Conservation (phyloP, 1,140 invertebrate genomes). For the Musca domestica region DNA sequence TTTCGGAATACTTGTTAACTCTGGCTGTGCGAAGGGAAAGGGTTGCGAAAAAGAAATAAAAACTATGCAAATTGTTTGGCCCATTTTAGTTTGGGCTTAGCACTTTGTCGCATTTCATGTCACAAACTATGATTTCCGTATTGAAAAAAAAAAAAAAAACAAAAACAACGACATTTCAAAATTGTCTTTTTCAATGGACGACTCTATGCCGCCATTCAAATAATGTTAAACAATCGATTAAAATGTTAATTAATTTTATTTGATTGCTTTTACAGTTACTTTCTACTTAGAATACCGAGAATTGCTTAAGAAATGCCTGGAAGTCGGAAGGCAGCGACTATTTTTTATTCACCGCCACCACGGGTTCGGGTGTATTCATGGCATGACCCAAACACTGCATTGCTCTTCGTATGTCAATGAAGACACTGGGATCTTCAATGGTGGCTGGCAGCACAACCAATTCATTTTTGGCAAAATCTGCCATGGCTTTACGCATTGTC, state of each 20-base stretch:
- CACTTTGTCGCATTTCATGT: too few relatives aligned
- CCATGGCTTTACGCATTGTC: conserved; percentile 80
- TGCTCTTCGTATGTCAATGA: conserved; percentile 65
- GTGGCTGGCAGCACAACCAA: conserved; percentile 77
- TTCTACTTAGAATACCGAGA: neutral
- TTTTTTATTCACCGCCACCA: conserved; percentile 31
- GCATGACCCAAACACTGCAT: conserved; percentile 76
- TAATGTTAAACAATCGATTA: neutral
- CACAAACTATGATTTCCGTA: neutral
- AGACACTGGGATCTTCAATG: conserved; percentile 84
- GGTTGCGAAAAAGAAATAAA: neutral
- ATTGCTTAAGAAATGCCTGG: neutral
- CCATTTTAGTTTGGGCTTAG: too few relatives aligned
- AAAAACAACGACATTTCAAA: neutral
- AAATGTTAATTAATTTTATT: too few relatives aligned
- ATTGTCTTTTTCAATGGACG: neutral
- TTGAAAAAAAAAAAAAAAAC: neutral
- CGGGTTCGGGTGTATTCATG: conserved; percentile 67
- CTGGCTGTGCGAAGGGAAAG: neutral
- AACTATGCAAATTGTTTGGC: too few relatives aligned
- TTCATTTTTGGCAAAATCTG: conserved; percentile 77
- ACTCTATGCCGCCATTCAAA: neutral
- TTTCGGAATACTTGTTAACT: neutral
- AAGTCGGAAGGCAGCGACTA: too few relatives aligned
- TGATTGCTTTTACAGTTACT: too few relatives aligned